A percentile compares a stretch with the other conserved stretches of the same genome.
phyloP scores from a whole-genome alignment of 2,888 invertebrate species.

The Diplolepis rosae region DNA sequence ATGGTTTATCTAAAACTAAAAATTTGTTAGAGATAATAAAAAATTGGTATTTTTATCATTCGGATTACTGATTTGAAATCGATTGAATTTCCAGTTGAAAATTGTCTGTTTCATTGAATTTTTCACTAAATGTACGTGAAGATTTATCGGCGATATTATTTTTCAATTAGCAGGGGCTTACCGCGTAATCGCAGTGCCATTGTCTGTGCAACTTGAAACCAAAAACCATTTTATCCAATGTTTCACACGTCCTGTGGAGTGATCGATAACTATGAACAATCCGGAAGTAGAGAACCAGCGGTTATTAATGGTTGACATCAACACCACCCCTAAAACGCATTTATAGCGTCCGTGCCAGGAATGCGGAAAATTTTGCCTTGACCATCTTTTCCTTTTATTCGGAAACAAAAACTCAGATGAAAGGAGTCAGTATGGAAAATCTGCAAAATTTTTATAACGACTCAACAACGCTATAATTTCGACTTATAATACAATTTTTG shows the following conservation, averaged over 20 bases:
- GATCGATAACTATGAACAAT: slow-evolving; percentile 25
- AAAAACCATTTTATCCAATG: slow-evolving; percentile 22
- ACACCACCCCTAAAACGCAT: slow-evolving; percentile 46
- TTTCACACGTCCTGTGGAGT: slow-evolving; percentile 13
- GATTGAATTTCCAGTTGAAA: neutral
- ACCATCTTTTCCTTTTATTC: slow-evolving; percentile 26
- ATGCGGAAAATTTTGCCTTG: slow-evolving; percentile 43
- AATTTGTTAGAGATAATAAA: slow-evolving; percentile 15
- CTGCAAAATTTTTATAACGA: neutral
- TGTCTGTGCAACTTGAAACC: slow-evolving; percentile 21
- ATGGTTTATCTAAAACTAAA: too few relatives aligned
- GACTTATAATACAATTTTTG: neutral
- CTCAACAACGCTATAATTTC: neutral
- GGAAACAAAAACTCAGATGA: slow-evolving; percentile 35
- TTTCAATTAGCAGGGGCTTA: slow-evolving; percentile 27
- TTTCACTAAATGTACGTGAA: neutral
- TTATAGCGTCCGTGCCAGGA: slow-evolving; percentile 57
- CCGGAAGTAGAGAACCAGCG: slow-evolving; percentile 37
- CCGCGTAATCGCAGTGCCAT: slow-evolving; percentile 21
- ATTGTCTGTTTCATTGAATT: slow-evolving; percentile 7
- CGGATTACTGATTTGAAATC: neutral
- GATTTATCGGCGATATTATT: slow-evolving; percentile 25
- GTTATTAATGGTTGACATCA: slow-evolving; percentile 42
- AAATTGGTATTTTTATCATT: neutral
- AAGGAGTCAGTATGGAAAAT: neutral